These are phyloP conservation scores for Eurypyga helias DNA, from an alignment of 2,113 vertebrate species.

Conservation along the genomic window DNA sequence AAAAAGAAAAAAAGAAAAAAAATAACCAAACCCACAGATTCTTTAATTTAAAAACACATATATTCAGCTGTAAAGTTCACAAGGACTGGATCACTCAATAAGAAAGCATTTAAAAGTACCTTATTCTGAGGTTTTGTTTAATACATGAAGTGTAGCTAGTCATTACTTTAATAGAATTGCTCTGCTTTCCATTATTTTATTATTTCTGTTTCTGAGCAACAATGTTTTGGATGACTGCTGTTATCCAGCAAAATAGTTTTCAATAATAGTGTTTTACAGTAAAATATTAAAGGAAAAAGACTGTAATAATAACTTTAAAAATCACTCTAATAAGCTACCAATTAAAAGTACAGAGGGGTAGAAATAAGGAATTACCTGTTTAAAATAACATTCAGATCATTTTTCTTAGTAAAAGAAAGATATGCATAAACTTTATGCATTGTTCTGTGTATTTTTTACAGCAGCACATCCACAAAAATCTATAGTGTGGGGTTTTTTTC, in stretches of 20 bases:
- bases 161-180: neutral
- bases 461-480: neutral
- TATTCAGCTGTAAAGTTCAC: neutral
- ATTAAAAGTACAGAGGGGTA: slow-evolving; percentile 34
- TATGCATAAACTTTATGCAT: neutral
- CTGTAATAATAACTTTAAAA: slow-evolving; percentile 30
- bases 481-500: neutral
- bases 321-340: slow-evolving; percentile 51
- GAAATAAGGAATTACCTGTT: slow-evolving; percentile 32
- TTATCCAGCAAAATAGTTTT: neutral
- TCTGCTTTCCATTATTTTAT: neutral
- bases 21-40: too few species aligned
- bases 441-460: neutral
- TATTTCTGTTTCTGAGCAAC: neutral
- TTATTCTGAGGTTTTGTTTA: neutral
- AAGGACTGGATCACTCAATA: neutral
- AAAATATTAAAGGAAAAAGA: slow-evolving; percentile 31
- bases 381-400: slow-evolving; percentile 6
- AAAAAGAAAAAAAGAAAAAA: too few species aligned
- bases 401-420: neutral
- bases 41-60: neutral
- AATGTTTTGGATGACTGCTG: neutral
- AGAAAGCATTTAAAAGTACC: neutral
- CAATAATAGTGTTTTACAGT: neutral
- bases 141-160: neutral